These are phyloP conservation scores for Sinodicranocentrus sp. DNA, from an alignment of 2,888 invertebrate species.

Conservation along the genomic window DNA sequence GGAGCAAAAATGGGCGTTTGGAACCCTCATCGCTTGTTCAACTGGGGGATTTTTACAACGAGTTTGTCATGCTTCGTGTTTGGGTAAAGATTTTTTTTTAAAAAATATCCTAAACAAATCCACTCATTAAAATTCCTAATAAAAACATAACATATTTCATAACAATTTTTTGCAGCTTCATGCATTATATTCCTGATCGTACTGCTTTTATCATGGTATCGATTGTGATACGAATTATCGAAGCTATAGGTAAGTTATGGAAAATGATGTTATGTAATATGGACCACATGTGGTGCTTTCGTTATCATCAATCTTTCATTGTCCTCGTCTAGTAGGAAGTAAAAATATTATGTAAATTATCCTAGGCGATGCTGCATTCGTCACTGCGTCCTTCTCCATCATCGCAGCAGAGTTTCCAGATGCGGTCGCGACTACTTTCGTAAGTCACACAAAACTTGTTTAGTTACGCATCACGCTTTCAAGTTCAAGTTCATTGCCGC, in stretches of 20 bases:
- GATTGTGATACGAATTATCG: conserved; percentile 88
- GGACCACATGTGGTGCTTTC: too few species aligned
- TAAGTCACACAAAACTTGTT: too few species aligned
- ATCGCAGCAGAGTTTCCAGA: conserved; percentile 80
- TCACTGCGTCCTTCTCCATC: conserved; percentile 80
- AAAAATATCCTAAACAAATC: too few species aligned
- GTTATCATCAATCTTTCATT: too few species aligned
- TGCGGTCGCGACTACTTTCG: conserved; percentile 80
- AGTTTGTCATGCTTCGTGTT: conserved; percentile 90
- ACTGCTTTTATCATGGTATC: conserved; percentile 87
- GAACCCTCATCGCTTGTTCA: conserved; percentile 87
- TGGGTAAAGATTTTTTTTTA: conserved; percentile 81
- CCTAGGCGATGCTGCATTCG: conserved; percentile 72
- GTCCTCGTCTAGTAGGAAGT: too few species aligned
- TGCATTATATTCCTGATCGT: conserved; percentile 64
- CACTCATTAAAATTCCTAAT: too few species aligned
- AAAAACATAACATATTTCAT: too few species aligned
- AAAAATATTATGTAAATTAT: neutral
- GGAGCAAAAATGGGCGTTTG: conserved; percentile 76
- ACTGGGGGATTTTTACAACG: conserved; percentile 90
- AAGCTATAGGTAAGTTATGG: conserved; percentile 88
- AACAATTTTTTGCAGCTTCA: conserved; percentile 65
- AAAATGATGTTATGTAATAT: neutral
- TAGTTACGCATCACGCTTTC: too few species aligned
- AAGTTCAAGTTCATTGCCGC: too few species aligned